Evolutionary conservation across 2,113 vertebrate genomes (phyloP), one percentile per base, ranked within the genome.

Genomic region (Pluvialis apricaria): DNA sequence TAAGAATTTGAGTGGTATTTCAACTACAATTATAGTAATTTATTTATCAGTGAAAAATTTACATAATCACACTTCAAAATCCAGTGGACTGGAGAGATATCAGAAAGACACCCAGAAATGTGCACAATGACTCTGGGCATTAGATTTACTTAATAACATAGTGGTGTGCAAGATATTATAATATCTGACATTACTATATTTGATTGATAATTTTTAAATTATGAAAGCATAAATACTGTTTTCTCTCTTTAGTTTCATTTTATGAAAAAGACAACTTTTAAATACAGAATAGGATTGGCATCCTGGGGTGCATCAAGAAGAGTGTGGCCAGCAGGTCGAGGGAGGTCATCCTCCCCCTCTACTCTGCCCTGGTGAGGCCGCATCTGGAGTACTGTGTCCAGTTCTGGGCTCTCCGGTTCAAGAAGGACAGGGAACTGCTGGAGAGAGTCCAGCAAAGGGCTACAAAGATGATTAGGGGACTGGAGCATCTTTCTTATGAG

Each of bases 21-120:
- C 97, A 98, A 97, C 97, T 98, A 98, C 97, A 99, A 99, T 99
- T 99, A 98, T 97, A 98, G 97, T 98, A 98, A 99, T 98, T 99
- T 99, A 99, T 99, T 99, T 99, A 99, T 99, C 97, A 98, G 97
- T 96, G 88, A 97, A 96, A 95, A 97, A 99, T 99, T 98, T 99
- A 98, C 98, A 99, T 99, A 99, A 99, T 98, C 97, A 97, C 95
- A 97, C 96, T 98, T 98, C 97, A 98, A 98, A 98, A 98, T 98
- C 97, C 97, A 98, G 96, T 95, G 94, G 97, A 98, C 97, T 98
- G 97, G 95, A 98, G 96, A 97, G 97, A 98, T 98, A 98, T 97
- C 96, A 96, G 90, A 97, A 98, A 97, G 97, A 98, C 97, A 98
- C 87, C 89, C 96, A 96, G 97, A 96, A 96, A 94, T 94, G 94